These are phyloP conservation scores for Andricus grossulariae DNA, from an alignment of 1,140 invertebrate species.

Conservation along the genomic window DNA sequence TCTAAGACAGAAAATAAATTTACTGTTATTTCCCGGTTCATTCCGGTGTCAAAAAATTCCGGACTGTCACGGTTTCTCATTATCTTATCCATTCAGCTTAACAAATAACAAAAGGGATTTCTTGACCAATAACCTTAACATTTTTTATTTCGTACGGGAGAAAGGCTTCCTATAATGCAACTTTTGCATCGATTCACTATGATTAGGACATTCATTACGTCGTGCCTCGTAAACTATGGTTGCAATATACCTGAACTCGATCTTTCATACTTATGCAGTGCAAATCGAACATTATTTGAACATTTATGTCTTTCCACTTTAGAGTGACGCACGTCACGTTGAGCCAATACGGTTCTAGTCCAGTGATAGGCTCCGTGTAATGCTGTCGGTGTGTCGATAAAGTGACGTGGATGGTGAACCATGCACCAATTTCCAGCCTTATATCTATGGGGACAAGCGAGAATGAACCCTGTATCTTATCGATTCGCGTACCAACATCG, in stretches of 20 bases:
- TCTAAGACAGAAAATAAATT: no score
- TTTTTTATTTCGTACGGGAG: constrained; percentile 10
- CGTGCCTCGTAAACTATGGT: constrained; percentile 16
- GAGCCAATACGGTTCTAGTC: neutral
- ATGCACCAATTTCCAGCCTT: constrained; percentile 26
- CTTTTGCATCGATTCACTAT: constrained; percentile 10
- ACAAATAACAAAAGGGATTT: neutral
- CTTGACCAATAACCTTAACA: constrained; percentile 28
- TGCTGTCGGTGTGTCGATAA: constrained; percentile 17
- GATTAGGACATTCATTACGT: neutral
- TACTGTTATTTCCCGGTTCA: no score
- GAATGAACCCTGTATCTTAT: constrained; percentile 23
- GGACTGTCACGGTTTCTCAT: no score
- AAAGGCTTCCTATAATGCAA: neutral
- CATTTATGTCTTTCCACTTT: neutral
- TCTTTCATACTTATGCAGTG: constrained; percentile 21
- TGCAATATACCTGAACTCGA: constrained; percentile 17
- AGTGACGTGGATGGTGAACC: constrained; percentile 8
- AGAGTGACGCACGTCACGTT: neutral
- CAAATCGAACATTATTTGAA: neutral
- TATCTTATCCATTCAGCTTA: neutral
- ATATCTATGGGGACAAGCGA: constrained; percentile 19
- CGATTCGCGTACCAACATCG: constrained; percentile 15
- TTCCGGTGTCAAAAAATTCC: no score
- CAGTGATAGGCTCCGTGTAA: constrained; percentile 1